Percentiles rank a stretch among this genome's conserved stretches.
Evolutionary conservation across 2,888 invertebrate genomes (phyloP).

Genomic region (Oscheius onirici): DNA sequence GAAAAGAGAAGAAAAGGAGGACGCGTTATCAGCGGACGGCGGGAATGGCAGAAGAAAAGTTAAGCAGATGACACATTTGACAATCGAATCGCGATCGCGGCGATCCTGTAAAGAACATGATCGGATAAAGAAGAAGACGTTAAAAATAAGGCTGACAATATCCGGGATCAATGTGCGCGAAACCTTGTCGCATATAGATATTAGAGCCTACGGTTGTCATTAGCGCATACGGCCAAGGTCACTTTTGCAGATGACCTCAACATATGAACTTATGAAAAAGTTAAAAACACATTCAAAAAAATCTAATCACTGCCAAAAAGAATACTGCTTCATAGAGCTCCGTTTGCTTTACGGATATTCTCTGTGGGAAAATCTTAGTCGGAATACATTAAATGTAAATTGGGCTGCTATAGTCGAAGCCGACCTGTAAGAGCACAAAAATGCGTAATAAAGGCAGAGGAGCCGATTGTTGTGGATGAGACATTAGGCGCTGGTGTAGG

Average conservation of each 20-base stretch:
- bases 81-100: not conserved
- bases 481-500: slow-evolving; percentile 6
- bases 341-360: slow-evolving; percentile 11
- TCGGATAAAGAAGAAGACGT: not conserved
- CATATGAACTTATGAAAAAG: not conserved
- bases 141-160: slow-evolving; percentile 9
- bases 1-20: not conserved
- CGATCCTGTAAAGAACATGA: slow-evolving; percentile 5
- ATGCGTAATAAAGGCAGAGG: not conserved
- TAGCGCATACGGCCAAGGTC: slow-evolving; percentile 29
- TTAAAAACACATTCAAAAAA: too few species aligned
- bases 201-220: slow-evolving; percentile 35
- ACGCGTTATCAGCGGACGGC: slow-evolving; percentile 16
- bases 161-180: slow-evolving; percentile 25
- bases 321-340: not conserved
- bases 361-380: slow-evolving; percentile 15
- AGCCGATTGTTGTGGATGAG: slow-evolving; percentile 10
- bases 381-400: slow-evolving; percentile 10
- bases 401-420: not conserved
- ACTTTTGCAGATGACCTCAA: slow-evolving; percentile 11
- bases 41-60: slow-evolving; percentile 15
- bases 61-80: slow-evolving; percentile 21
- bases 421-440: not conserved
- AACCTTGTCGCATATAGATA: slow-evolving; percentile 21
- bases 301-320: slow-evolving; percentile 9